Conservation (phyloP, 2,113 vertebrate species). For the Zeus faber region DNA sequence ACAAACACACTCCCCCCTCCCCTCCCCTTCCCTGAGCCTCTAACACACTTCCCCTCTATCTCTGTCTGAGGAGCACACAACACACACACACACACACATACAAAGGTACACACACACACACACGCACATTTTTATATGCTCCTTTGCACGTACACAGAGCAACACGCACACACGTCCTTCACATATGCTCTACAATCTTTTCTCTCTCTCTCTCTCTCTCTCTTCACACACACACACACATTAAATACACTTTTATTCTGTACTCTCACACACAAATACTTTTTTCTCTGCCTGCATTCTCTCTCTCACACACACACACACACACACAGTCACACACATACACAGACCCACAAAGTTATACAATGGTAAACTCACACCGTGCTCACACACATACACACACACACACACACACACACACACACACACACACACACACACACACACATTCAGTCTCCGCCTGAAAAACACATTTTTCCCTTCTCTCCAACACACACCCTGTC, state of each 20-base stretch:
- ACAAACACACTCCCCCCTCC: not conserved
- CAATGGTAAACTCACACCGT: not conserved
- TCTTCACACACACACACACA: constrained; percentile 49
- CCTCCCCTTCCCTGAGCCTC: not conserved
- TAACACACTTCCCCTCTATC: not conserved
- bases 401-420: constrained; percentile 14
- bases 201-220: constrained; percentile 26
- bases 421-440: not conserved
- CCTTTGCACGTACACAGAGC: constrained; percentile 1
- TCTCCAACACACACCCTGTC: constrained; percentile 44
- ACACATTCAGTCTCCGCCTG: not conserved
- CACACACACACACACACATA: not conserved
- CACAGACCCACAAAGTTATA: constrained; percentile 40
- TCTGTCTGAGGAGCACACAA: not conserved
- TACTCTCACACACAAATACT: constrained; percentile 22
- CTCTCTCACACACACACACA: constrained; percentile 17
- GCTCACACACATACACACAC: constrained; percentile 4
- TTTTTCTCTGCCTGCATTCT: not conserved
- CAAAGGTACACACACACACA: not conserved
- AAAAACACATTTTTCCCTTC: constrained; percentile 52
- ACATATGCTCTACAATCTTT: not conserved
- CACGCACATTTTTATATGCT: no score
- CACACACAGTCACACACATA: constrained; percentile 23
- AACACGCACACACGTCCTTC: constrained; percentile 25
- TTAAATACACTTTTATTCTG: constrained; percentile 57